These are phyloP conservation scores for Hirundo rustica DNA, from an alignment of 2,797 vertebrate species.

Conservation along the genomic window DNA sequence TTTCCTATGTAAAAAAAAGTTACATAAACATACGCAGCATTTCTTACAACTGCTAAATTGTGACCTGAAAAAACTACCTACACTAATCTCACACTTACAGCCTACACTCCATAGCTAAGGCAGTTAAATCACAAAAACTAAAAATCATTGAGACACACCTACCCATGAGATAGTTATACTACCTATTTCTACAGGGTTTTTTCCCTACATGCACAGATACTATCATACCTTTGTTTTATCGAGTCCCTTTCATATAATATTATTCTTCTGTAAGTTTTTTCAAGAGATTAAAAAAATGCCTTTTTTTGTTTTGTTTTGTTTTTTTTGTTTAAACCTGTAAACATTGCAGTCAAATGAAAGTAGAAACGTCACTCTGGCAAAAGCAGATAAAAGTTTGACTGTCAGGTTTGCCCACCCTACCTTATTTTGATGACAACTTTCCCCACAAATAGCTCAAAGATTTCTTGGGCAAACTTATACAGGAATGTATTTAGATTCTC, in stretches of 20 bases:
- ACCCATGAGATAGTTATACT: not conserved
- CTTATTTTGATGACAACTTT: not conserved
- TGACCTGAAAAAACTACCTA: not conserved
- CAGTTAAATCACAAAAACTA: not conserved
- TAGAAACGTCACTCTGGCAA: not conserved
- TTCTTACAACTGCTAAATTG: slow-evolving; percentile 3
- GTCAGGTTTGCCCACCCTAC: not conserved
- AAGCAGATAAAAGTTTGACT: not conserved
- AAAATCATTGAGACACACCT: not conserved
- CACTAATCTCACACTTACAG: not conserved
- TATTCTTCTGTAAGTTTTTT: not conserved
- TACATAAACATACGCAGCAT: not conserved
- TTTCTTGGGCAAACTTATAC: not conserved
- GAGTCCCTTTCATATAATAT: not conserved
- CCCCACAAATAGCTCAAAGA: not conserved
- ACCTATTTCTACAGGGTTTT: not conserved
- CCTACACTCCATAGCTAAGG: not conserved
- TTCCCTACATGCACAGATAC: not conserved
- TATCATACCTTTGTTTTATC: not conserved
- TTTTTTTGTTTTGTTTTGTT: not conserved
- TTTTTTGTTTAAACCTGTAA: not conserved
- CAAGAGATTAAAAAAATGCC: not conserved
- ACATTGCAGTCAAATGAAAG: not conserved
- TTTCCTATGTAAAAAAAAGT: slow-evolving; percentile 17
- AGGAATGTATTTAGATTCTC: not conserved